Evolutionary conservation across 2,113 vertebrate species (phyloP).

Genomic region (Phylloscopus whistleri): DNA sequence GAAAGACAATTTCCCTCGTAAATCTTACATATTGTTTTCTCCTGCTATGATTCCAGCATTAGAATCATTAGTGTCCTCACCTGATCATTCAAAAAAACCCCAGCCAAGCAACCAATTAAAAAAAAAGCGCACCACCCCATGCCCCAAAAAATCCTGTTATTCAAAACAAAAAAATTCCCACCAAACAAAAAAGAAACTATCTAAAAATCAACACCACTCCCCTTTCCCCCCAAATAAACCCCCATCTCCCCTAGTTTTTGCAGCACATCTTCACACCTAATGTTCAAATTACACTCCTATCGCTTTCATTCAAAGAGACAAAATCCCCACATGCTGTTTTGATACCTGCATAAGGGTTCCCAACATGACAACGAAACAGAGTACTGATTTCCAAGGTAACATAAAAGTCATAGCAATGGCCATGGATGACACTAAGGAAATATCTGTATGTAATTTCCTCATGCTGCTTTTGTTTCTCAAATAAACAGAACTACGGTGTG

Average conservation of each 20-base stretch:
- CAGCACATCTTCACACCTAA: not conserved
- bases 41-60: not conserved
- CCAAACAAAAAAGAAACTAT: not conserved
- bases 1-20: fast-evolving
- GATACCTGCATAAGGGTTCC: not conserved
- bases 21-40: not conserved
- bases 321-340: not conserved
- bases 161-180: not conserved
- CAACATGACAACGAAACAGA: not conserved
- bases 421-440: not conserved
- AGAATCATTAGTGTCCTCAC: not conserved
- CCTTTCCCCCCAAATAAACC: not conserved
- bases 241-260: not conserved
- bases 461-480: not conserved
- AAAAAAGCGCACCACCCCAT: fast-evolving
- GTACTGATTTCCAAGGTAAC: not conserved
- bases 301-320: not conserved
- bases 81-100: not conserved
- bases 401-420: not conserved
- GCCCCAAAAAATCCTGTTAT: not conserved
- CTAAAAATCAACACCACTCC: not conserved
- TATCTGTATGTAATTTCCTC: not conserved
- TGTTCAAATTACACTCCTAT: not conserved
- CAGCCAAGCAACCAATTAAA: not conserved
- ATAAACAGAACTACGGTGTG: fast-evolving